Base-by-base conservation (phyloP, 1,140 invertebrate genomes). In the Marisa cornuarietis region DNA sequence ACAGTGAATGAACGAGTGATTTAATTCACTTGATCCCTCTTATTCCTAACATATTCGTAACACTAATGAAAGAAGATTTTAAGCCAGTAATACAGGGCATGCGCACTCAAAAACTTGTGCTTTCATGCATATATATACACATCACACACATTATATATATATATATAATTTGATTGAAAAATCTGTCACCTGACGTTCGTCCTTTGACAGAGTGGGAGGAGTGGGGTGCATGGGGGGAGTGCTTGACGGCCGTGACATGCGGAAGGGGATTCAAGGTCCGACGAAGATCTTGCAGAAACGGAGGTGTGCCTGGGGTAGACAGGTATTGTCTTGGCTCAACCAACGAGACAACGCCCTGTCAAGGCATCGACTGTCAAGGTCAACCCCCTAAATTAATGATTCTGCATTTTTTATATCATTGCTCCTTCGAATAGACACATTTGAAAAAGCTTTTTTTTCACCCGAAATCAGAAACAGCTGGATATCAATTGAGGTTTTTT, bases 321-420 rank as follows among this genome's bases (percentile, higher is more conserved):
- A 71, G 85, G 5, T 85, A 85, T 76, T 90, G 88, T 80, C 74
- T 87, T n/a, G 88, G 87, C 11, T 79, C 82, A n/a, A 76, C 73
- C 63, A 85, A 82, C 72, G 78, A 89, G 79, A 83, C 81, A 62
- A 82, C 80, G 22, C 83, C 84, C 20, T 90, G 88, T 76, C 18
- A 83, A 18, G 79, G 79, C 63, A 79, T 86, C 22, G 65, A 74
- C 24, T 90, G 88, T 79, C 76, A 81, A 82, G 83, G 88, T 88
- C 81, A 81, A 71, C 11, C 11, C 11, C 11, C 54, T 6, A 0
- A 58, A 3, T 58, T 6, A 42, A 42, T 6, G 31, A 42, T 42
- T 42, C 31, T 42, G 31, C 31, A 42, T 42, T 42, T 42, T 42
- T 14, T 11, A 58, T 58, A 58, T 1, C 16, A 58, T 58, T 9